A percentile compares a stretch with the other conserved stretches of the same genome.
Evolutionary conservation across 1,140 invertebrate genomes (phyloP).

Genomic region (Myzus persicae): DNA sequence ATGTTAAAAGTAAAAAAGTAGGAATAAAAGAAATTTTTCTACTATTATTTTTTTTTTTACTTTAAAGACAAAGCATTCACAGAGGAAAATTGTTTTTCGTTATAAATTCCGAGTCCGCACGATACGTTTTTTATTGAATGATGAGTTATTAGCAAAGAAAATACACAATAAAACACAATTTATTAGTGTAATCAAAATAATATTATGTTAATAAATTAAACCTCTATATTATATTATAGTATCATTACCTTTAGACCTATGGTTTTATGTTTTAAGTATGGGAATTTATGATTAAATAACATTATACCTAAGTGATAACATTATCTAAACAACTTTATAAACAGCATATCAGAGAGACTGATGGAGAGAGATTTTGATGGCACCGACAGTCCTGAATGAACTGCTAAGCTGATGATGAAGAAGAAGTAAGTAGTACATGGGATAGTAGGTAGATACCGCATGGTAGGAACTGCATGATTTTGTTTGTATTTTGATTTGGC

Average conservation of each 20-base stretch:
- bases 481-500: background rate
- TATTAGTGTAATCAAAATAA: background rate
- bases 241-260: background rate
- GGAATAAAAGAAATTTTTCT: background rate
- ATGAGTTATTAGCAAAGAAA: background rate
- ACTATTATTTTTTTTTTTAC: constrained; percentile 6
- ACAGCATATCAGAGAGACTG: too few species aligned
- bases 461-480: too few species aligned
- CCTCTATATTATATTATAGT: background rate
- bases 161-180: background rate
- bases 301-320: too few species aligned
- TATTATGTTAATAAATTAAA: background rate
- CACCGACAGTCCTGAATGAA: too few species aligned
- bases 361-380: too few species aligned
- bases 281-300: background rate
- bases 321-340: too few species aligned
- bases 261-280: background rate
- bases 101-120: background rate
- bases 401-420: too few species aligned
- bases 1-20: constrained; percentile 31
- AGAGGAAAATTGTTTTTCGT: background rate
- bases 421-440: too few species aligned
- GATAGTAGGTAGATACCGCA: too few species aligned
- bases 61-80: background rate
- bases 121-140: background rate